Percentiles rank a stretch among this genome's conserved stretches.
These are phyloP conservation scores for Brenthis ino DNA, from an alignment of 2,888 invertebrate genomes.

Conservation along the genomic window DNA sequence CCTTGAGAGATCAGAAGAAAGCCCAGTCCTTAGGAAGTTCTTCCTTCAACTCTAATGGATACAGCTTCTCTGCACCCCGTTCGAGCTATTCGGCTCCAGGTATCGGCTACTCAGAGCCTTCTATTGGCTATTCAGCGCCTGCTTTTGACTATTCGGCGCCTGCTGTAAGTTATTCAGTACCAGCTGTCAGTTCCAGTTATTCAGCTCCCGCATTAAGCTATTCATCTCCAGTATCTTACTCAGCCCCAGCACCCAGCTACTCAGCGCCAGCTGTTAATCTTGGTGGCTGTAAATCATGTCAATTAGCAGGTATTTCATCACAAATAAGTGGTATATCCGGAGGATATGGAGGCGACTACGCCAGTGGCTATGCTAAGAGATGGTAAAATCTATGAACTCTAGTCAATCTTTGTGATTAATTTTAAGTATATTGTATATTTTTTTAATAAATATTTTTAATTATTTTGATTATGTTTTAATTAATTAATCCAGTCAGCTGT, in stretches of 20 bases:
- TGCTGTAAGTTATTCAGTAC: conserved; percentile 24
- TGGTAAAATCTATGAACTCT: conserved; percentile 19
- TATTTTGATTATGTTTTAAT: background rate
- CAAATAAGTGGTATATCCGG: conserved; percentile 21
- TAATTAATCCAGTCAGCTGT: too few species aligned
- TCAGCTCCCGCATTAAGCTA: conserved; percentile 25
- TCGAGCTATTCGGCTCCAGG: conserved; percentile 37
- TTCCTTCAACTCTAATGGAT: conserved; percentile 28
- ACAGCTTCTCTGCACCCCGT: conserved; percentile 31
- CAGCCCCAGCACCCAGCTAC: conserved; percentile 32
- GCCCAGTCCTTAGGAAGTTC: conserved; percentile 16
- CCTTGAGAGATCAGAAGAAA: too few species aligned
- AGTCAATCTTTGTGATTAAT: conserved; percentile 17
- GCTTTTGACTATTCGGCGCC: conserved; percentile 28
- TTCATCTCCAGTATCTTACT: conserved; percentile 5
- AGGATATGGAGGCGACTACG: conserved; percentile 37
- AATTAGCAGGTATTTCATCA: conserved; percentile 31
- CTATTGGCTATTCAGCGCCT: conserved; percentile 34
- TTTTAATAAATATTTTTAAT: background rate
- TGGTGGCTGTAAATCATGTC: background rate
- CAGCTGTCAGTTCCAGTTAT: conserved; percentile 21
- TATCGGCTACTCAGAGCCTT: conserved; percentile 26
- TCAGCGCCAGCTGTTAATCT: conserved; percentile 28
- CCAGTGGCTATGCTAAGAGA: conserved; percentile 9
- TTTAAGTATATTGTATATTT: conserved; percentile 7